Conservation (phyloP, 2,797 vertebrate species). For the Oreochromis mossambicus region DNA sequence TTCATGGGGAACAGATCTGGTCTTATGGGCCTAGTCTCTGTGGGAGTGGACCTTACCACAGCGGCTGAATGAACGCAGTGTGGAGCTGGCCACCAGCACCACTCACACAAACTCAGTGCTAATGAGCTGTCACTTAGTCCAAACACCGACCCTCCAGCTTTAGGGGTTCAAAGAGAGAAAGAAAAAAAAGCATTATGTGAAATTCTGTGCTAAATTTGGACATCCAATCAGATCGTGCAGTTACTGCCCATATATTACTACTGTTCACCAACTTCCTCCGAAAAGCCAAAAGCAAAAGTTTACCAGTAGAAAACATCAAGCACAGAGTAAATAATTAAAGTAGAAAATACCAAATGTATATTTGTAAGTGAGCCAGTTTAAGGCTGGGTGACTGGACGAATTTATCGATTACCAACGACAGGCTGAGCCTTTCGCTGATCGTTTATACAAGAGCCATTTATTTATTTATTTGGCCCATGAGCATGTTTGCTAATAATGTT, state of each 20-base stretch:
- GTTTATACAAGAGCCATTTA: neutral
- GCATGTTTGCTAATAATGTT: neutral
- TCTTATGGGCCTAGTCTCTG: conserved; percentile 47
- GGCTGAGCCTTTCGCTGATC: neutral
- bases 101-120: conserved; percentile 8
- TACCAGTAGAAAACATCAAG: neutral
- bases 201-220: neutral
- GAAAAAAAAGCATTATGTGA: neutral
- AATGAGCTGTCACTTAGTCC: conserved; percentile 36
- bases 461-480: neutral
- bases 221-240: neutral
- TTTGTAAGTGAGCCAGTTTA: neutral
- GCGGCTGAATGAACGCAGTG: conserved; percentile 62
- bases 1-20: conserved; percentile 52
- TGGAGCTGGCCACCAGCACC: conserved; percentile 6
- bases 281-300: neutral
- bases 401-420: neutral
- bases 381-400: neutral
- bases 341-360: neutral
- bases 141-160: neutral
- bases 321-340: neutral
- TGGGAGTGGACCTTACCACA: conserved; percentile 46
- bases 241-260: neutral
- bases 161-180: neutral
- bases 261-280: neutral